A percentile compares a stretch with the other conserved stretches of the same genome.
Conservation (phyloP, 2,113 vertebrate genomes). For the Oryctolagus cuniculus region mOryCun1.1 NC_091451.1:14423001-14423500, state of each 20-base stretch:
- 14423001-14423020: conserved; percentile 31
- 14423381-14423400: too few species aligned
- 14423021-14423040: conserved; percentile 32
- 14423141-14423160: background rate
- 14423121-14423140: background rate
- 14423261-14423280: conserved; percentile 17
- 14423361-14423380: too few species aligned
- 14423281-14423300: background rate
- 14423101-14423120: background rate
- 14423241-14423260: background rate
- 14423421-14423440: too few species aligned
- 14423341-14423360: too few species aligned
- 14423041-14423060: conserved; percentile 37
- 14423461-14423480: too few species aligned
- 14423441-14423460: too few species aligned
- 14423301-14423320: background rate
- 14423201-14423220: background rate
- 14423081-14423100: background rate
- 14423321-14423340: too few species aligned
- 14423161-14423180: background rate
- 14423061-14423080: conserved; percentile 47
- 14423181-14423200: rapidly evolving
- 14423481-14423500: too few species aligned
- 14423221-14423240: background rate
- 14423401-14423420: too few species aligned